Evolutionary conservation across 2,888 invertebrate genomes (phyloP).

Genomic region (Automeris io): DNA sequence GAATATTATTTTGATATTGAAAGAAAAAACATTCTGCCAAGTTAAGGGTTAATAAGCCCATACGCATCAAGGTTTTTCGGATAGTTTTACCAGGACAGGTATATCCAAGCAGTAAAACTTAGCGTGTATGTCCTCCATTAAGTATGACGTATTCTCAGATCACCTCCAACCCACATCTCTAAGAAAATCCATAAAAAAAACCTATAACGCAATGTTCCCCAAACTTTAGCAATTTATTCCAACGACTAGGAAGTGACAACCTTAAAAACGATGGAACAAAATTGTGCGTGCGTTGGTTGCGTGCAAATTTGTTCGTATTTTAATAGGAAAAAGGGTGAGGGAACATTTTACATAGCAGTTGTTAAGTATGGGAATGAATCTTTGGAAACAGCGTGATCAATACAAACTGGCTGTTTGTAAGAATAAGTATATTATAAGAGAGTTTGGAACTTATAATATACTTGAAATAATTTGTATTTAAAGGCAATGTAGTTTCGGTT

Average conservation of each 20-base stretch:
- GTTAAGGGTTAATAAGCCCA: no score
- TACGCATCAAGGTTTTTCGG: no score
- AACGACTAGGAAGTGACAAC: neutral
- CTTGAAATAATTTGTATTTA: no score
- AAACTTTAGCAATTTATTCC: slow-evolving; percentile 2
- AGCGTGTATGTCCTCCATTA: no score
- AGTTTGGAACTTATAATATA: no score
- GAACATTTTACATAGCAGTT: slow-evolving; percentile 5
- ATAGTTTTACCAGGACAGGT: no score
- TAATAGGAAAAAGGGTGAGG: slow-evolving; percentile 4
- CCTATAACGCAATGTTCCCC: neutral
- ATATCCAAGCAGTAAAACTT: no score
- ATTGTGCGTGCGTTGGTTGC: slow-evolving; percentile 1
- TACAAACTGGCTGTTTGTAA: slow-evolving; percentile 25
- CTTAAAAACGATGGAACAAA: slow-evolving; percentile 3
- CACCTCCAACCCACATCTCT: neutral
- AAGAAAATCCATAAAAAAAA: neutral
- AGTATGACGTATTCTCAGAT: no score
- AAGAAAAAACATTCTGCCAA: no score
- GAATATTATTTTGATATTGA: no score
- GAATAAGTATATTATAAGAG: no score
- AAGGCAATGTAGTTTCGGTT: no score
- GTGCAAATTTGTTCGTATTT: slow-evolving; percentile 7
- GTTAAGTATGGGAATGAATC: slow-evolving; percentile 10
- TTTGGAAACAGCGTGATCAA: slow-evolving; percentile 42